Evolutionary conservation across 2,888 invertebrate species (phyloP), one percentile per base, ranked within the genome.

Genomic region (Cephus spinipes): DNA sequence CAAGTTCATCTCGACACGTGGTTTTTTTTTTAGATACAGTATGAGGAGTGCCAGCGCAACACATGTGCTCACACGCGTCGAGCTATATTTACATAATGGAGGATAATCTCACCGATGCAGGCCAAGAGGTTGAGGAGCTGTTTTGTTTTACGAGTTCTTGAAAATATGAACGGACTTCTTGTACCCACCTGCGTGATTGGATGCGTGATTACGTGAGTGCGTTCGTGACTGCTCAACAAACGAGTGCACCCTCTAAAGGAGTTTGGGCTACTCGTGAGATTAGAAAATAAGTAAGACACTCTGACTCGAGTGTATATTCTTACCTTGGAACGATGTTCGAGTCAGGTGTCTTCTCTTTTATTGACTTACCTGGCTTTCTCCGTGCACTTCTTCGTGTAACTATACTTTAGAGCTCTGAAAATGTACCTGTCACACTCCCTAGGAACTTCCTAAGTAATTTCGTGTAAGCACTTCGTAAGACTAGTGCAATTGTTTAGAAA

Each of bases 21-120:
- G 23, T 9, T 55, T 6, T 9, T 40, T 15, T 55, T 55, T 23
- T 23, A 55, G 55, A 55, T 23, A 55, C 6, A 55, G 23, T 55
- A 55, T 9, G 6, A 23, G 23, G 6, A 55, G 2, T 55, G 9
- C 55, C 55, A 55, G 9, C 2, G 55, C 23, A 55, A 55, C 55
- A 55, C 55, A 55, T 23, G 55, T 55, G 55, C 55, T 55, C 55
- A 55, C 23, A 55, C 9, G 55, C 55, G 23, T 55, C 55, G 23
- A 33, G 71, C 15, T 34, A 33, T 71, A 71, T 71, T 71, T 71
- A 71, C 71, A 71, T 71, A 71, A 71, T 71, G 71, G 31, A 33
- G 71, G 30, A 71, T 71, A 30, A 71, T 71, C 30, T 30, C 30
- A 31, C 23, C 71, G 11, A 71, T 30, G 33, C 23, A 33, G 71